A percentile compares a stretch with the other conserved stretches of the same genome.
These are phyloP conservation scores for Micronycteris hirsuta DNA, from an alignment of 2,113 vertebrate species.

Conservation along the genomic window DNA sequence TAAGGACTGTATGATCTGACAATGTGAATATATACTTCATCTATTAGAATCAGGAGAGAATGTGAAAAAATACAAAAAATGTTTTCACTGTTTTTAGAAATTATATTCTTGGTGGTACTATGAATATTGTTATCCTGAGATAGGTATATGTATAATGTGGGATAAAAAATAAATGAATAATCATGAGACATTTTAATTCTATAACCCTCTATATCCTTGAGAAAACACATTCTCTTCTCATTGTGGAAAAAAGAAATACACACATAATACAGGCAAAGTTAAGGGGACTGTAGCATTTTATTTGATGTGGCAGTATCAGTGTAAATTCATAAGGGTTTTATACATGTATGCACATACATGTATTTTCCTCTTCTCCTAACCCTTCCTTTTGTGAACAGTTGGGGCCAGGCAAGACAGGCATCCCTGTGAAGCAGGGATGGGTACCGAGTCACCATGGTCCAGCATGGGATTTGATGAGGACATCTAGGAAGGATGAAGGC, in stretches of 20 bases:
- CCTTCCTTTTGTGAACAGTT: not conserved
- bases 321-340: not conserved
- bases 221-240: not conserved
- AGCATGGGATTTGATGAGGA: not conserved
- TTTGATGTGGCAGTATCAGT: too few species aligned
- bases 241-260: not conserved
- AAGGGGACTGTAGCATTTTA: too few species aligned
- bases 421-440: not conserved
- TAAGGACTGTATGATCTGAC: not conserved
- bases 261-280: not conserved
- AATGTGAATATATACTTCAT: not conserved
- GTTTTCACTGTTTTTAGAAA: not conserved
- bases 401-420: not conserved
- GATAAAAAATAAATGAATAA: not conserved
- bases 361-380: not conserved
- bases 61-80: not conserved
- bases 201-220: not conserved
- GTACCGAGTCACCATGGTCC: not conserved
- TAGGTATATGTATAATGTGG: not conserved
- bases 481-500: not conserved
- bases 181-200: not conserved
- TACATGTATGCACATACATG: not conserved
- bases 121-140: not conserved
- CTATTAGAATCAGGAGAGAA: not conserved
- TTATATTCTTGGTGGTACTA: not conserved